Evolutionary conservation across 2,113 vertebrate genomes (phyloP), one percentile per base, ranked within the genome.

Genomic region (Aythya baeri): DNA sequence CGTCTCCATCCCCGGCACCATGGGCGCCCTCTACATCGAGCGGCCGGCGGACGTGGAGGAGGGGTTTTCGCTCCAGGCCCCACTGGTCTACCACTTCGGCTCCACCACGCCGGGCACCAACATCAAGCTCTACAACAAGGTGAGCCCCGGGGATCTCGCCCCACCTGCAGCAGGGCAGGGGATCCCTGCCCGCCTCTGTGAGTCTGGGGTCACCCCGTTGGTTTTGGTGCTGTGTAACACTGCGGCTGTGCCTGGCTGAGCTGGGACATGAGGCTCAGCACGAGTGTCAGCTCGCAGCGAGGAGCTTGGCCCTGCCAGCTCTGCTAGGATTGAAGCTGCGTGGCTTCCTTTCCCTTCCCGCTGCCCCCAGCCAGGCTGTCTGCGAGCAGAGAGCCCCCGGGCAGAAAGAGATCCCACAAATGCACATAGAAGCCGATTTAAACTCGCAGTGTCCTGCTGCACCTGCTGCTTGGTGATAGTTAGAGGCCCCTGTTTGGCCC

Each of bases 81-180:
- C 99, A 1, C 97, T 99, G 17, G 99, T 99, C 17, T 99, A 99
- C 95, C 99, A 99, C 97, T 99, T 99, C 49, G 99, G 99, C 61
- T 99, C 46, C 9, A 1, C 23, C 46, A 41, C 6, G 8, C 99
- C 99, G 1, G 99, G 99, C 54, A 99, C 99, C 78, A 99, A 99
- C 97, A 99, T 99, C 96, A 99, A 99, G 96, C 99, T 99, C 73
- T 99, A 99, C 96, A 99, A 99, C 84, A 99, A 99, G 99, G 99
- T 99, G 72, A 97, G 98, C 0, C 10, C 4, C 11, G 1, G 18
- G 25, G 13, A 10, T 25, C 15, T 38, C 10, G 27, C 5, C 20
- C 27, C 10, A 17, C 38, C 34, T 43, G 27, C 27, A 31, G 38
- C 7, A 43, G 62, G 26, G 62, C 41, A 8, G 17, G 49, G 49